phyloP scores from a whole-genome alignment of 2,888 invertebrate genomes.

The Lithodes maja region DNA sequence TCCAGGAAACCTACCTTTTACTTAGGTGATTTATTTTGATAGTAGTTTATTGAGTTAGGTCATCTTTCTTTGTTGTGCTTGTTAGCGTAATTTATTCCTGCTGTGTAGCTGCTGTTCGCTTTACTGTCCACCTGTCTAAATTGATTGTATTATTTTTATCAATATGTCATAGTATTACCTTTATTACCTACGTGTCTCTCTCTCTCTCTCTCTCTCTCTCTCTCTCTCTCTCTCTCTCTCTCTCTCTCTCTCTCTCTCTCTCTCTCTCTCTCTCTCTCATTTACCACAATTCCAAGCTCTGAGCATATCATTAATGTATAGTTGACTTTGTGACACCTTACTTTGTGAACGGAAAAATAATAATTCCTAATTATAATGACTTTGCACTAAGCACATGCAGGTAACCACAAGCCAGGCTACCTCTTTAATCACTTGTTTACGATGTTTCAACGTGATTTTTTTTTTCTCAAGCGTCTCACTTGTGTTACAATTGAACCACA shows the following conservation, averaged over 20 bases:
- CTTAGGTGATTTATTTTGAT: too few species aligned
- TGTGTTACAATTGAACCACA: too few species aligned
- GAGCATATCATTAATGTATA: neutral
- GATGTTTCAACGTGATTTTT: too few species aligned
- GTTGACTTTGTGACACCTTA: neutral
- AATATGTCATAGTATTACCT: neutral
- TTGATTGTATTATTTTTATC: neutral
- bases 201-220: slow-evolving; percentile 11
- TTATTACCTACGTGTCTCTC: neutral
- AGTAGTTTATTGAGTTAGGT: too few species aligned
- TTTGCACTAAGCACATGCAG: too few species aligned
- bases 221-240: slow-evolving; percentile 12
- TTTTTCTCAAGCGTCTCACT: too few species aligned
- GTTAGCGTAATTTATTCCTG: neutral
- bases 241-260: neutral
- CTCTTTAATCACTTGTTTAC: too few species aligned
- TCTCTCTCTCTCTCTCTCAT: slow-evolving; percentile 19
- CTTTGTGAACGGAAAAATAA: too few species aligned
- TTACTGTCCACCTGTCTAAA: neutral
- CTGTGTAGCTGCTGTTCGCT: neutral
- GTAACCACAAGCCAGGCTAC: too few species aligned
- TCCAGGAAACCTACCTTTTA: too few species aligned
- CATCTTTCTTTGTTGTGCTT: neutral
- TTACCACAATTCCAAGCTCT: neutral
- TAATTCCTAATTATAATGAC: too few species aligned